phyloP scores from a whole-genome alignment of 1,140 invertebrate species.

The Helicoverpa armigera region DNA sequence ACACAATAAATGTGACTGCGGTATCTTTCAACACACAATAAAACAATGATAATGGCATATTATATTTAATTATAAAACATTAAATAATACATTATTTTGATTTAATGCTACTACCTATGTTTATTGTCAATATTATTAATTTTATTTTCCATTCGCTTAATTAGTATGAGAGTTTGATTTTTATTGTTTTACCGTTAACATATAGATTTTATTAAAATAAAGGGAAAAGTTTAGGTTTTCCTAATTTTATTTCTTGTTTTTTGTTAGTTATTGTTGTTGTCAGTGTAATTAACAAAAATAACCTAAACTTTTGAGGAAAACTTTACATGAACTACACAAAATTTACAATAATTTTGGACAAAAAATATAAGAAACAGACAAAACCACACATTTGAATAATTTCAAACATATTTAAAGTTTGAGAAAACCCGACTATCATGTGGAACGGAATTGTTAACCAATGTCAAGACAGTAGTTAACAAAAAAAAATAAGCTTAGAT shows the following conservation, averaged over 20 bases:
- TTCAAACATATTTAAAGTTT: too few relatives aligned
- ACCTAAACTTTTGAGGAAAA: background rate
- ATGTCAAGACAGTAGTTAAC: too few relatives aligned
- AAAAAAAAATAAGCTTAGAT: too few relatives aligned
- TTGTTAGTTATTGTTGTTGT: too few relatives aligned
- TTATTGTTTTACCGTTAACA: background rate
- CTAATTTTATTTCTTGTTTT: too few relatives aligned
- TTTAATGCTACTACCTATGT: background rate
- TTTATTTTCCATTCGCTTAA: background rate
- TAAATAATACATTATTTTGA: too few relatives aligned
- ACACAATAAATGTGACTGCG: too few relatives aligned
- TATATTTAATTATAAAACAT: background rate
- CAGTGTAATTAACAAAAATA: background rate
- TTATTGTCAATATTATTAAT: background rate
- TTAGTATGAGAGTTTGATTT: background rate
- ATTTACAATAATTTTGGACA: background rate
- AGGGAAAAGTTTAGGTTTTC: too few relatives aligned
- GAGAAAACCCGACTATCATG: too few relatives aligned
- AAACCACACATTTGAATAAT: too few relatives aligned
- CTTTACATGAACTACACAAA: background rate
- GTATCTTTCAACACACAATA: background rate
- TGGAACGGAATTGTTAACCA: too few relatives aligned
- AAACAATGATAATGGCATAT: background rate
- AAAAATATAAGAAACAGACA: background rate
- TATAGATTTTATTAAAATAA: too few relatives aligned